Percentiles rank a stretch among this genome's conserved stretches.
Evolutionary conservation across 92 coral and sea anemone genomes (phyloP).

Genomic region (Epizoanthus stellaris): DNA sequence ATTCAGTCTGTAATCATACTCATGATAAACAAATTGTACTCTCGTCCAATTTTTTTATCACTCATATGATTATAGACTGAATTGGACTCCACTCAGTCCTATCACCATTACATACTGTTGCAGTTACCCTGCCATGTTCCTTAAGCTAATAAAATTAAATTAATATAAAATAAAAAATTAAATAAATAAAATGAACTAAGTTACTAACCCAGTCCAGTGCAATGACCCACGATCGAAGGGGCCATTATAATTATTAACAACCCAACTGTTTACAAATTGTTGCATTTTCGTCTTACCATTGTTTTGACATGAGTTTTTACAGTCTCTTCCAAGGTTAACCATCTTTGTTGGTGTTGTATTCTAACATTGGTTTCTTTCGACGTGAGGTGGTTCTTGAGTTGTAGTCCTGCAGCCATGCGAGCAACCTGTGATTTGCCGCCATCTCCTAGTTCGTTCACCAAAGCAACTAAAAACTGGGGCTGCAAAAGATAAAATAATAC

Average conservation of each 20-base stretch:
- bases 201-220: not conserved
- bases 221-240: not conserved
- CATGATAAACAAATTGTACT: no score
- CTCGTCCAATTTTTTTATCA: no score
- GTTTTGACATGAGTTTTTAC: slow-evolving; percentile 70
- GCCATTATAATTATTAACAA: not conserved
- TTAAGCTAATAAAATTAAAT: no score
- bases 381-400: slow-evolving; percentile 91
- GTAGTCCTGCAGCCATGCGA: slow-evolving; percentile 98
- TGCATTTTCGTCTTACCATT: slow-evolving; percentile 61
- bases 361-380: slow-evolving; percentile 88
- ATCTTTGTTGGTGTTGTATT: slow-evolving; percentile 83
- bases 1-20: no score
- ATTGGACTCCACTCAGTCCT: no score
- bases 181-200: no score
- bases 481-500: slow-evolving; percentile 32
- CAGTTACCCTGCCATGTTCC: no score
- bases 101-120: no score
- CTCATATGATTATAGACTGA: no score
- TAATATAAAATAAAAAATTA: no score
- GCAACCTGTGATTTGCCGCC: slow-evolving; percentile 87
- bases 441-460: slow-evolving; percentile 80
- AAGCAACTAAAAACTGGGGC: slow-evolving; percentile 94
- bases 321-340: slow-evolving; percentile 73
- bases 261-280: not conserved